phyloP scores from a whole-genome alignment of 2,888 invertebrate species.

The Heliconius sara region DNA sequence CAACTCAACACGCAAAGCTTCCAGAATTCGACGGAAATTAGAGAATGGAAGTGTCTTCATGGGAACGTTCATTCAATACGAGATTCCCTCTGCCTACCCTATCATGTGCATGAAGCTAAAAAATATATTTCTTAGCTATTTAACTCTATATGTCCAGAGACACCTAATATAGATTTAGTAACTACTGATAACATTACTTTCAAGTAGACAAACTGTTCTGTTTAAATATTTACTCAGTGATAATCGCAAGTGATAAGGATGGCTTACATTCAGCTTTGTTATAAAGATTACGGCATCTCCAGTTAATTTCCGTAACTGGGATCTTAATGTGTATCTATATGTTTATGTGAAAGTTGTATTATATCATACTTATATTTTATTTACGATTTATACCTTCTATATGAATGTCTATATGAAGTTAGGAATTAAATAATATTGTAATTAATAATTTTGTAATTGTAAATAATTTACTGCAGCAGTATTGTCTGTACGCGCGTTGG shows the following conservation, averaged over 20 bases:
- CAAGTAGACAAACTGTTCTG: conserved; percentile 21
- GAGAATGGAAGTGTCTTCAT: too few species aligned
- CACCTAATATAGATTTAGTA: neutral
- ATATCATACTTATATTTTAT: neutral
- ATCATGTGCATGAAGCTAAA: too few species aligned
- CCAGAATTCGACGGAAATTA: too few species aligned
- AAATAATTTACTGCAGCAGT: too few species aligned
- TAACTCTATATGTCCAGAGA: neutral
- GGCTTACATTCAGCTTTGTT: conserved; percentile 15
- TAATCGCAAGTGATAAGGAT: conserved; percentile 29
- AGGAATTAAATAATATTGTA: too few species aligned
- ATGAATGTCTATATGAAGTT: neutral
- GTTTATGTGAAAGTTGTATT: neutral
- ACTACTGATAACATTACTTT: neutral
- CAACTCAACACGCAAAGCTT: too few species aligned
- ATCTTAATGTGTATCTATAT: neutral
- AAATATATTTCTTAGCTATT: too few species aligned
- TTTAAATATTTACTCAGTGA: conserved; percentile 34
- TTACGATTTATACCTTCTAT: neutral
- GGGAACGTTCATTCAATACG: too few species aligned
- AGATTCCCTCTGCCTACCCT: too few species aligned
- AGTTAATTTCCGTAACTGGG: conserved; percentile 2
- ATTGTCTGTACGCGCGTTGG: too few species aligned
- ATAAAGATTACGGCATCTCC: conserved; percentile 7
- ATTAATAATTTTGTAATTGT: too few species aligned